Conservation (phyloP, 2,113 vertebrate genomes). For the Equus quagga region DNA sequence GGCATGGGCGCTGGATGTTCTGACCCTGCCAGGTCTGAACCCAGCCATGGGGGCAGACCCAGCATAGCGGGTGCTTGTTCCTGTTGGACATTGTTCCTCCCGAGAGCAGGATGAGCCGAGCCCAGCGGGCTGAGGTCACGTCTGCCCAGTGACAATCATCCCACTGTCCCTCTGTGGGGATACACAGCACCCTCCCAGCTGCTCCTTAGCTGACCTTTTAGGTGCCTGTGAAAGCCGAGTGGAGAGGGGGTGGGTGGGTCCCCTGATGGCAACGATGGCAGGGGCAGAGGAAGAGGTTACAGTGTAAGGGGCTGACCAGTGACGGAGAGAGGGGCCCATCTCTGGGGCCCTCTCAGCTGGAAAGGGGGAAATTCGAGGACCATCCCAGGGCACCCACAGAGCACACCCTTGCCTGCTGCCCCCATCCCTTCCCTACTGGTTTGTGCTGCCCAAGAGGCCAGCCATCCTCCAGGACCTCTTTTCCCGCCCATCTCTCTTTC, state of each 20-base stretch:
- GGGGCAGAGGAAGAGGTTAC: background rate
- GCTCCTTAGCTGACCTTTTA: background rate
- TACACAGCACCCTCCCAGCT: background rate
- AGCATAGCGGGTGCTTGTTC: background rate
- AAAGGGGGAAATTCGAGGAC: background rate
- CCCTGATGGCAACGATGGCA: background rate
- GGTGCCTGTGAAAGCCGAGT: background rate
- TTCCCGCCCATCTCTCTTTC: background rate
- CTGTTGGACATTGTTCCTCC: background rate
- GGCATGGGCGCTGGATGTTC: background rate
- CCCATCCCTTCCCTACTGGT: background rate
- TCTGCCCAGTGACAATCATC: conserved; percentile 37
- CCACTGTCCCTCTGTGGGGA: conserved; percentile 13
- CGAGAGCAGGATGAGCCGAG: background rate
- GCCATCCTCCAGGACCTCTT: background rate
- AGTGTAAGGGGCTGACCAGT: rapidly evolving
- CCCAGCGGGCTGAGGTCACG: background rate
- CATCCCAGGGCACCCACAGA: background rate
- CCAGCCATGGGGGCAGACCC: background rate
- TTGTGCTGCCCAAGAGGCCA: background rate
- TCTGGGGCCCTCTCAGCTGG: background rate
- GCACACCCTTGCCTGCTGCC: background rate
- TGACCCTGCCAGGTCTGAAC: background rate
- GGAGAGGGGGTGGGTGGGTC: background rate
- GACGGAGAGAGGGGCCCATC: background rate